Percentiles rank a stretch among this genome's conserved stretches.
Evolutionary conservation across 2,113 vertebrate genomes (phyloP).

Genomic region (Callorhinus ursinus): DNA sequence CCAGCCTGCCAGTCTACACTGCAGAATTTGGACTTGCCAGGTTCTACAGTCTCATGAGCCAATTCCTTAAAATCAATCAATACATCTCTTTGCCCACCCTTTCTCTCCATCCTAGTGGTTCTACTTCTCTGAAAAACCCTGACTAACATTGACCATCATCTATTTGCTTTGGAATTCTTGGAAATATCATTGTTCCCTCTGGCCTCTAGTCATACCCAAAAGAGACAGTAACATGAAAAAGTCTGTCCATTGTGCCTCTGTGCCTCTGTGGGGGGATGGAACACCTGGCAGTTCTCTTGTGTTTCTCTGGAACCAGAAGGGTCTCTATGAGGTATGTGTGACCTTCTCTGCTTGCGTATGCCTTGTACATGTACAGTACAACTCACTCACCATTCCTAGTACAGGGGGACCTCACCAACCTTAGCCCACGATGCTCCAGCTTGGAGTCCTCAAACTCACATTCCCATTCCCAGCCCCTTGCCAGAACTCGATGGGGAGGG

Average conservation of each 20-base stretch:
- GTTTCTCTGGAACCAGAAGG: not conserved
- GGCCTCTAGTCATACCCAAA: not conserved
- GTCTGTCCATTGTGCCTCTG: not conserved
- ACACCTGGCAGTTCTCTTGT: not conserved
- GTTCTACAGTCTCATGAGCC: not conserved
- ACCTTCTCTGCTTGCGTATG: accelerated
- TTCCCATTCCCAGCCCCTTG: not conserved
- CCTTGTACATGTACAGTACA: not conserved
- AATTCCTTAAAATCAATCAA: not conserved
- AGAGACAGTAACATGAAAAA: not conserved
- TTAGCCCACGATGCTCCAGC: not conserved
- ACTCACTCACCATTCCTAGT: not conserved
- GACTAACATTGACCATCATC: not conserved
- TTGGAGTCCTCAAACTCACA: not conserved
- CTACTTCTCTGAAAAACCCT: not conserved
- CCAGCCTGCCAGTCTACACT: not conserved
- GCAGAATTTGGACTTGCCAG: not conserved
- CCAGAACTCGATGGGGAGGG: not conserved
- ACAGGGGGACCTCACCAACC: not conserved
- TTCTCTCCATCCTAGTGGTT: not conserved
- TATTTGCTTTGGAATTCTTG: not conserved
- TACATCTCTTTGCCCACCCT: not conserved
- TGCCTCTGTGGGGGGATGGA: not conserved
- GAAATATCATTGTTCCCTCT: not conserved
- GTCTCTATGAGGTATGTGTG: not conserved